Base-by-base conservation (phyloP, 2,113 vertebrate genomes). In the Daboia siamensis region DNA sequence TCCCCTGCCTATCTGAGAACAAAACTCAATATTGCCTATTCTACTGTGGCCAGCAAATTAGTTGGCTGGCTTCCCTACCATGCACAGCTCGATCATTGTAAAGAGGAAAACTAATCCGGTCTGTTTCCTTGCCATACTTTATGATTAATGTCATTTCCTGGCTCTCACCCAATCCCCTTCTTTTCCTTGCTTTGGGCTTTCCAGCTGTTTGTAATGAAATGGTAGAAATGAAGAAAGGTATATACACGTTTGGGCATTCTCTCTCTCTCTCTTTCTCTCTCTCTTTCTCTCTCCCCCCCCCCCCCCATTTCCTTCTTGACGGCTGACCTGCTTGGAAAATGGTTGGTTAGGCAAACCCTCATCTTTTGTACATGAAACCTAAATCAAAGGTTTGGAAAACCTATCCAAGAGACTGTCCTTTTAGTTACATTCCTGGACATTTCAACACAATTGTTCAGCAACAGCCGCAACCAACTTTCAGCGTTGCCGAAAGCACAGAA, bases 61-160 rank as follows among this genome's bases (percentile, higher is more conserved):
- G 23, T 55, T 46, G 51, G 57, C 91, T 11, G 51, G 24, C 48
- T 54, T 15, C 11, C 57, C 48, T 21, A 13, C 56, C 26, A n/a
- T 20, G 4, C 21, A 54, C 1, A 90, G 52, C 20, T 93, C 54
- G 39, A 90, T 64, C 46, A 4, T 7, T 6, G 56, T 44, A 88
- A 80, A 88, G 59, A 23, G 86, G 33, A 80, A 90, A 93, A 51
- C 74, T 59, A 69, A 23, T 2, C 56, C 2, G 8, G 46, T 24
- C 90, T 9, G 23, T 91, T 93, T 93, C 87, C 90, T 69, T 85
- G 85, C 85, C 87, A 51, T 26, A 26, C 48, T 52, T 61, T 24
- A 86, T 5, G 21, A 55, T 55, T 51, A 91, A 61, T 86, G 88
- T 64, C 69, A 56, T 91, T 91, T 93, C 87, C 87, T 69, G 74